These are phyloP conservation scores for Heliconius eleuchia DNA, from an alignment of 1,140 invertebrate species.

Conservation along the genomic window DNA sequence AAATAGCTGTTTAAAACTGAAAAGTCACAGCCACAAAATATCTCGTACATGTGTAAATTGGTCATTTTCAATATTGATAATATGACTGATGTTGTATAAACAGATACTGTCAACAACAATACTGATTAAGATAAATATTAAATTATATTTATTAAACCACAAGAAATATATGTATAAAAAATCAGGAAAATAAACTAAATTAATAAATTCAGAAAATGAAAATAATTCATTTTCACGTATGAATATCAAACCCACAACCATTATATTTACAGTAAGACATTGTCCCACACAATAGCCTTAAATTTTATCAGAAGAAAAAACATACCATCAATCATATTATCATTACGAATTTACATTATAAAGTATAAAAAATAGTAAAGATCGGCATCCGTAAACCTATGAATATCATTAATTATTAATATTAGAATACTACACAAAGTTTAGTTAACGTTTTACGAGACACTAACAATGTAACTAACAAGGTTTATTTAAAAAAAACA, in stretches of 20 bases:
- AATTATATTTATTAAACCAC: not conserved
- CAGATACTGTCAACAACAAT: not conserved
- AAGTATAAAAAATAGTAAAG: constrained; percentile 14
- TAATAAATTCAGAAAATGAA: too few species aligned
- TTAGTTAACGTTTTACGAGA: constrained; percentile 30
- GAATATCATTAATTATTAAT: not conserved
- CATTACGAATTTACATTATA: not conserved
- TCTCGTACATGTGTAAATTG: constrained; percentile 8
- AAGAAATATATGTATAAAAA: too few species aligned
- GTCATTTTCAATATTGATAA: constrained; percentile 2
- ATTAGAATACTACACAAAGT: constrained; percentile 20
- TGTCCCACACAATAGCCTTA: too few species aligned
- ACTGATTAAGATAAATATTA: not conserved
- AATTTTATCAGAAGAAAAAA: too few species aligned
- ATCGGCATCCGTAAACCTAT: constrained; percentile 1
- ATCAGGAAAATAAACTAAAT: too few species aligned
- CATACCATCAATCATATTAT: not conserved
- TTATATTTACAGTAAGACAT: too few species aligned
- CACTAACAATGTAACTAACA: constrained; percentile 33
- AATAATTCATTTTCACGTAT: too few species aligned
- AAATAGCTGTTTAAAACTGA: constrained; percentile 11
- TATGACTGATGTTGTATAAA: not conserved
- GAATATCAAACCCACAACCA: too few species aligned
- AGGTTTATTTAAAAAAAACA: constrained; percentile 31
- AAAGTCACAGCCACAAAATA: constrained; percentile 6